These are phyloP conservation scores for Pseudococcus longispinus DNA, from an alignment of 2,888 invertebrate species.

Conservation along the genomic window DNA sequence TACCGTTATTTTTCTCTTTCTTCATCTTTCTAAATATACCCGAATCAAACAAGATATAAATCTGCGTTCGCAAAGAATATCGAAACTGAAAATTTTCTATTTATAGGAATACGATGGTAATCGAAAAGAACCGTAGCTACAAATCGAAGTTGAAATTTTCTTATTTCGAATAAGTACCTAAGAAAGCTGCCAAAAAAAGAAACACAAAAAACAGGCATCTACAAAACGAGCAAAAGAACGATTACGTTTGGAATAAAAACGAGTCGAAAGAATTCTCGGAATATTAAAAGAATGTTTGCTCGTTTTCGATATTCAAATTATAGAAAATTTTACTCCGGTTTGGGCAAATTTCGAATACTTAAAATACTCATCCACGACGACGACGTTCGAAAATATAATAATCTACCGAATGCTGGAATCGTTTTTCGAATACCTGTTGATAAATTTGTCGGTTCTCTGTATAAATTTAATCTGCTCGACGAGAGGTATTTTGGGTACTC, in stretches of 20 bases:
- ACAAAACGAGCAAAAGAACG: neutral
- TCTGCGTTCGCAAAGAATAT: neutral
- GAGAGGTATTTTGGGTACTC: neutral
- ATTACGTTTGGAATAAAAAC: neutral
- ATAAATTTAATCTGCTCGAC: neutral
- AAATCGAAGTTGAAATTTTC: neutral
- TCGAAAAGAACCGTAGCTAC: neutral
- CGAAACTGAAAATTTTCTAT: neutral
- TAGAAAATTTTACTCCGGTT: neutral
- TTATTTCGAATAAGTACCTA: neutral
- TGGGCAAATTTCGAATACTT: neutral
- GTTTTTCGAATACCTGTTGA: neutral
- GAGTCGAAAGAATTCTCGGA: neutral
- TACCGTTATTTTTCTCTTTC: neutral
- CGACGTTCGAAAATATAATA: neutral
- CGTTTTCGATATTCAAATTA: conserved; percentile 17
- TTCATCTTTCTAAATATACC: neutral
- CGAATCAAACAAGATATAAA: neutral
- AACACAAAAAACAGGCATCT: neutral
- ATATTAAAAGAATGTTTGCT: conserved; percentile 21
- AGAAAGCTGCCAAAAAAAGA: neutral
- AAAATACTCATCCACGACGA: neutral
- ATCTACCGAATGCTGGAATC: neutral
- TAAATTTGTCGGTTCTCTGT: neutral
- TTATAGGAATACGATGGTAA: neutral